Evolutionary conservation across 2,113 vertebrate species (phyloP).

Genomic region (Nibea coibor): DNA sequence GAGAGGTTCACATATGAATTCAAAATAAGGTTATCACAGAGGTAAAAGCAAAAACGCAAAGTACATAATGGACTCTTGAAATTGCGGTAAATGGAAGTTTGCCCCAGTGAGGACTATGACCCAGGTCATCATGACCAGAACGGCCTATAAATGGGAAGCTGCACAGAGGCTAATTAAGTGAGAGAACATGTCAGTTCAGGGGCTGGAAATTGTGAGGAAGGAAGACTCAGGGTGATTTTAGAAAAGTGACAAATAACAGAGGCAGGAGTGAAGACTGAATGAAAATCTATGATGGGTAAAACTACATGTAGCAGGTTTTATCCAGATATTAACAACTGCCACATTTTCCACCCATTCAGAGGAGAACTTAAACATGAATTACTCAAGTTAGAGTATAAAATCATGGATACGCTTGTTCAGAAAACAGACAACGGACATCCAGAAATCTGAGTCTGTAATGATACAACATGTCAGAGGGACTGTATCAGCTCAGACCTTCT

Average conservation of each 20-base stretch:
- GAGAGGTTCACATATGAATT: neutral
- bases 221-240: neutral
- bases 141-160: slow-evolving; percentile 12
- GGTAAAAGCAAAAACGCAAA: neutral
- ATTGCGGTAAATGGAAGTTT: slow-evolving; percentile 17
- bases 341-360: no score
- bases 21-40: neutral
- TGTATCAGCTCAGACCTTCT: no score
- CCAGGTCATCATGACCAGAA: slow-evolving; percentile 59
- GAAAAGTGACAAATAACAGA: neutral
- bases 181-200: neutral
- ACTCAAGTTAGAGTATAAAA: no score
- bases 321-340: no score
- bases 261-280: neutral
- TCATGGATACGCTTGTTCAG: no score
- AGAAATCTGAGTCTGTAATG: no score
- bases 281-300: no score
- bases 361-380: no score
- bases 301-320: no score
- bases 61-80: slow-evolving; percentile 8
- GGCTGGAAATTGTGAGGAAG: slow-evolving; percentile 11
- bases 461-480: no score
- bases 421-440: no score
- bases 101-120: neutral
- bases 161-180: slow-evolving; percentile 3